Conservation (phyloP, 2,888 invertebrate genomes). For the Pandemis cinnamomeana region DNA sequence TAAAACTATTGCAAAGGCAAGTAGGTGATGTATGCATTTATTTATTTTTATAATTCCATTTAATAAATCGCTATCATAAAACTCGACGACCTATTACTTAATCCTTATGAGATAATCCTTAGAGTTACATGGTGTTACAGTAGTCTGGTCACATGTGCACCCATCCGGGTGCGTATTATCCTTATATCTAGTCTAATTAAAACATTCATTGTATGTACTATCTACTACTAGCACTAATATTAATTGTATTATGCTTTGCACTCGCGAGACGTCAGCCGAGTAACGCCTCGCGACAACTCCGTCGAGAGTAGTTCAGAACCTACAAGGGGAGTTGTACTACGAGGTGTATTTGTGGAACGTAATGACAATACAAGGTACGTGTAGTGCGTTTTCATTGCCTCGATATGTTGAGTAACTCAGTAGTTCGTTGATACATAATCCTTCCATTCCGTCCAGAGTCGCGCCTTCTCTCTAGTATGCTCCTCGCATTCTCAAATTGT, state of each 20-base stretch:
- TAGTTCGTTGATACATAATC: conserved; percentile 59
- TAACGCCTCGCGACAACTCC: conserved; percentile 61
- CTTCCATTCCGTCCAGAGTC: conserved; percentile 68
- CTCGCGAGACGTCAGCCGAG: conserved; percentile 47
- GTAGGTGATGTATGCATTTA: conserved; percentile 75
- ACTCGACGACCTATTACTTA: conserved; percentile 59
- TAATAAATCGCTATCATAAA: conserved; percentile 60
- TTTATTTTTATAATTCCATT: conserved; percentile 55
- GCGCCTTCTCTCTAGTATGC: conserved; percentile 63
- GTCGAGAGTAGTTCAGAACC: conserved; percentile 64
- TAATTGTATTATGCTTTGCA: conserved; percentile 79
- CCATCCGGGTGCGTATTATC: conserved; percentile 50
- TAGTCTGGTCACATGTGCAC: conserved; percentile 64
- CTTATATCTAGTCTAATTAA: conserved; percentile 61
- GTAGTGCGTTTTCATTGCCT: conserved; percentile 52
- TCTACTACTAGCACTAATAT: conserved; percentile 74
- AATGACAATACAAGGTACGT: conserved; percentile 45
- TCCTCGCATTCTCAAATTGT: conserved; percentile 63
- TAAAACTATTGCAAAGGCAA: conserved; percentile 79
- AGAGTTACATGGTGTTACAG: conserved; percentile 75
- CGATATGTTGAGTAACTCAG: conserved; percentile 51
- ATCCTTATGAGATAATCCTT: conserved; percentile 57
- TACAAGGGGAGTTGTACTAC: conserved; percentile 70
- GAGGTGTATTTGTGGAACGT: conserved; percentile 59
- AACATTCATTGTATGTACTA: conserved; percentile 65